These are phyloP conservation scores for Gallinago undulata DNA, from an alignment of 2,113 vertebrate species.

Conservation along the genomic window DNA sequence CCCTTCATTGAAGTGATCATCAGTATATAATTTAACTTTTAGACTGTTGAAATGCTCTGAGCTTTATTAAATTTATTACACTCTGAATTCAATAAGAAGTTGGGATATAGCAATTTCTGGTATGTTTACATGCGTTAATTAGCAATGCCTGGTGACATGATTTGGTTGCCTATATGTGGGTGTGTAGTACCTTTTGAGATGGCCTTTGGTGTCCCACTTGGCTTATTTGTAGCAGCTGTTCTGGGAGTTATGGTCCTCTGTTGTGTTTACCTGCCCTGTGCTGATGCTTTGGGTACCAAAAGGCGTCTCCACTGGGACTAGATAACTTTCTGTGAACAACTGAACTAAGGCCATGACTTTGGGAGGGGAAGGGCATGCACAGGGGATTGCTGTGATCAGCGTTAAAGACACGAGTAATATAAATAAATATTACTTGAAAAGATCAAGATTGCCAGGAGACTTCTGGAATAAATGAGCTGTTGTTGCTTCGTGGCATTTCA, in stretches of 20 bases:
- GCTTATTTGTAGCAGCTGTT: neutral
- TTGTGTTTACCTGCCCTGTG: neutral
- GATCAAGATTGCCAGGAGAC: neutral
- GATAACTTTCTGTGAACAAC: neutral
- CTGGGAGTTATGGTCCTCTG: neutral
- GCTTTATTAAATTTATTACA: neutral
- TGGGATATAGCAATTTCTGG: neutral
- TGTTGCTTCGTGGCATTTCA: neutral
- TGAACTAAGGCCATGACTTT: neutral
- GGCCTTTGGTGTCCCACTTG: neutral
- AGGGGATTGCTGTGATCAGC: neutral
- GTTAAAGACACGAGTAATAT: neutral
- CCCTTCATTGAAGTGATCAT: neutral
- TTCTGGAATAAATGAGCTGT: neutral
- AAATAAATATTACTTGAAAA: neutral
- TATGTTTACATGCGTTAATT: neutral
- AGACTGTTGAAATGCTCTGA: neutral
- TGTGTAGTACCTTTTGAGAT: neutral
- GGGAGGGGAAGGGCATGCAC: neutral
- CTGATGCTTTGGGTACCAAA: neutral
- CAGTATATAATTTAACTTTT: neutral
- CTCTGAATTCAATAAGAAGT: neutral
- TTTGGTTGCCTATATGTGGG: neutral
- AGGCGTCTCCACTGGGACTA: neutral
- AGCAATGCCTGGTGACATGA: neutral